Percentiles rank a stretch among this genome's conserved stretches.
Evolutionary conservation across 1,140 invertebrate species (phyloP).

Genomic region (Drosophila guanche): DNA sequence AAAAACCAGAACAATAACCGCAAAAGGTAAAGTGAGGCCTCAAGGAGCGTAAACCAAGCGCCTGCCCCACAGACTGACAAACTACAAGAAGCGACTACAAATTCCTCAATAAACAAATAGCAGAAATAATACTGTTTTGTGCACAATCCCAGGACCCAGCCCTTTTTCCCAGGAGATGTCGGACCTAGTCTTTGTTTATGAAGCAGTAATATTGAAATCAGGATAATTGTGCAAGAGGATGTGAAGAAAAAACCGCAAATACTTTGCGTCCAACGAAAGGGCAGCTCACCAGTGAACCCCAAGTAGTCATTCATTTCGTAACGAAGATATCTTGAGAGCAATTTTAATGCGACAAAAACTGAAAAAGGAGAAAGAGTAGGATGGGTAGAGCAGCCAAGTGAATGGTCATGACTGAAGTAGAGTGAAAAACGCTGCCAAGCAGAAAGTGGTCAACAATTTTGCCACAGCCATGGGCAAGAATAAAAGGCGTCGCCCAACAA

Average conservation of each 20-base stretch:
- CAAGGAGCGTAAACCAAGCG: constrained; percentile 6
- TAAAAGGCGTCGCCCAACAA: constrained; percentile 59
- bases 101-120: constrained; percentile 62
- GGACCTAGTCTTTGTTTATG: constrained; percentile 71
- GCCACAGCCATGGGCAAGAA: constrained; percentile 76
- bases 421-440: constrained; percentile 69
- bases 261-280: constrained; percentile 41
- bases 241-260: constrained; percentile 78
- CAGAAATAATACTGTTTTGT: constrained; percentile 68
- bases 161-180: constrained; percentile 17
- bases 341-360: constrained; percentile 69
- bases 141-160: constrained; percentile 29
- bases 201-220: constrained; percentile 77
- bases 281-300: constrained; percentile 24
- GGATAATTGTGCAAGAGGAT: constrained; percentile 80
- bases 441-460: constrained; percentile 82
- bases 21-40: constrained; percentile 19
- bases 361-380: constrained; percentile 9
- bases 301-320: constrained; percentile 53
- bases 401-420: constrained; percentile 32
- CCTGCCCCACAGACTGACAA: constrained; percentile 10
- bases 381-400: neutral
- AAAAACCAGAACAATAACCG: constrained; percentile 16
- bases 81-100: constrained; percentile 41
- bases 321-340: constrained; percentile 73